Evolutionary conservation across 2,113 vertebrate genomes (phyloP).

Genomic region (Melanerpes aurifrons): DNA sequence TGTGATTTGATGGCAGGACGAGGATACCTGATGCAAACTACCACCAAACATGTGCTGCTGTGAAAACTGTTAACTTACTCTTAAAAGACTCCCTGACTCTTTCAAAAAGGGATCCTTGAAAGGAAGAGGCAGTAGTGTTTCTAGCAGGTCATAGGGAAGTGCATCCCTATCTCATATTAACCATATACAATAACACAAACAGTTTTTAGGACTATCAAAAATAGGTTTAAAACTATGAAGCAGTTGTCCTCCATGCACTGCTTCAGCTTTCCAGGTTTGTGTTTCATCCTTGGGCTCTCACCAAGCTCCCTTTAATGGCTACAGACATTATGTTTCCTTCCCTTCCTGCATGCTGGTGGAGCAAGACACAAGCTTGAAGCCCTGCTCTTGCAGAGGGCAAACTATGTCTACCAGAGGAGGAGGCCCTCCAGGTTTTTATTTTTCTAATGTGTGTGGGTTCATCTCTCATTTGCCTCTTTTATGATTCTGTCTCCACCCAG

Average conservation of each 20-base stretch:
- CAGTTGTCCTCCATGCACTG: neutral
- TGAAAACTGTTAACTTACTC: neutral
- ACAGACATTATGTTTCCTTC: fast-evolving
- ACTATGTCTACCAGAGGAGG: neutral
- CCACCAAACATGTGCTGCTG: neutral
- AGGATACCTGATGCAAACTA: neutral
- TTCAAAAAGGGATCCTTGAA: neutral
- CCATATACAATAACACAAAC: neutral
- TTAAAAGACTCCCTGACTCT: neutral
- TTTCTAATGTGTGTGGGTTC: neutral
- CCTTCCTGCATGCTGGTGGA: fast-evolving
- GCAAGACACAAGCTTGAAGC: fast-evolving
- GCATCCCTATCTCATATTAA: neutral
- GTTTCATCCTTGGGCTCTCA: neutral
- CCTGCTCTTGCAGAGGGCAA: fast-evolving
- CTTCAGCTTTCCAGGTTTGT: neutral
- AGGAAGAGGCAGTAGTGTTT: neutral
- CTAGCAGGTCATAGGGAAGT: neutral
- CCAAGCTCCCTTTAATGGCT: neutral
- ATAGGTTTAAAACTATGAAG: neutral
- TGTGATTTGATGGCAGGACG: fast-evolving
- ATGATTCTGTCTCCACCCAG: neutral
- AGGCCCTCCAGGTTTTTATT: neutral
- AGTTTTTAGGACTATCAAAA: neutral
- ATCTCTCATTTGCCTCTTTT: neutral